Evolutionary conservation across 2,888 invertebrate species (phyloP).

Genomic region (Pseudococcus jackbeardsleyi): DNA sequence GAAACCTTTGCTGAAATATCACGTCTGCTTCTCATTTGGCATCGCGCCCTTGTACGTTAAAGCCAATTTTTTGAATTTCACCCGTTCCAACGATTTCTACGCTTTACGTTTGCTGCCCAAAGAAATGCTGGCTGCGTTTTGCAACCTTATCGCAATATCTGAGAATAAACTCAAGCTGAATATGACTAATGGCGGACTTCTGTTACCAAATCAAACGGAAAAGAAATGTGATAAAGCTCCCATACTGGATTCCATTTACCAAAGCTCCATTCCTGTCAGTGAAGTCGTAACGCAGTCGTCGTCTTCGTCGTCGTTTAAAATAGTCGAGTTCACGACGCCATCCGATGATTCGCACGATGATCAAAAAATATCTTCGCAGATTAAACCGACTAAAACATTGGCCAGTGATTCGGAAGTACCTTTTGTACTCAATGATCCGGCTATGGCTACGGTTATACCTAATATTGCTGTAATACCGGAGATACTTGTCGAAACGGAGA

Average conservation of each 20-base stretch:
- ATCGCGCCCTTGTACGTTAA: slow-evolving; percentile 27
- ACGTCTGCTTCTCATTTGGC: slow-evolving; percentile 56
- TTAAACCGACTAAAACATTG: slow-evolving; percentile 71
- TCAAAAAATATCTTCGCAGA: slow-evolving; percentile 63
- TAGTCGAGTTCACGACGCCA: not conserved
- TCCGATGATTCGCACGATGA: not conserved
- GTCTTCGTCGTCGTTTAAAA: slow-evolving; percentile 36
- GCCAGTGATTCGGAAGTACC: slow-evolving; percentile 67
- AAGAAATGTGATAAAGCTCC: slow-evolving; percentile 31
- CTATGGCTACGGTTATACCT: not conserved
- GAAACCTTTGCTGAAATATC: slow-evolving; percentile 68
- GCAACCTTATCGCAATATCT: slow-evolving; percentile 80
- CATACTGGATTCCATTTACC: slow-evolving; percentile 1
- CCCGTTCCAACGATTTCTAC: slow-evolving; percentile 44
- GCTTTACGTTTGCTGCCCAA: slow-evolving; percentile 55
- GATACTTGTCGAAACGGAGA: slow-evolving; percentile 13
- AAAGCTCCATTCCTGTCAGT: not conserved
- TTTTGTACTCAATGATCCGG: slow-evolving; percentile 1
- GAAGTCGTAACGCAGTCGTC: not conserved
- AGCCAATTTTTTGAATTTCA: slow-evolving; percentile 11
- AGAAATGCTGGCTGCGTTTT: slow-evolving; percentile 82
- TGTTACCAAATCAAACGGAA: slow-evolving; percentile 26
- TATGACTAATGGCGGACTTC: slow-evolving; percentile 66
- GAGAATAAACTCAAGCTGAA: slow-evolving; percentile 79
- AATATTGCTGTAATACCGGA: slow-evolving; percentile 10